Evolutionary conservation across 2,113 vertebrate species (phyloP).

Genomic region (Thamnaconus septentrionalis): DNA sequence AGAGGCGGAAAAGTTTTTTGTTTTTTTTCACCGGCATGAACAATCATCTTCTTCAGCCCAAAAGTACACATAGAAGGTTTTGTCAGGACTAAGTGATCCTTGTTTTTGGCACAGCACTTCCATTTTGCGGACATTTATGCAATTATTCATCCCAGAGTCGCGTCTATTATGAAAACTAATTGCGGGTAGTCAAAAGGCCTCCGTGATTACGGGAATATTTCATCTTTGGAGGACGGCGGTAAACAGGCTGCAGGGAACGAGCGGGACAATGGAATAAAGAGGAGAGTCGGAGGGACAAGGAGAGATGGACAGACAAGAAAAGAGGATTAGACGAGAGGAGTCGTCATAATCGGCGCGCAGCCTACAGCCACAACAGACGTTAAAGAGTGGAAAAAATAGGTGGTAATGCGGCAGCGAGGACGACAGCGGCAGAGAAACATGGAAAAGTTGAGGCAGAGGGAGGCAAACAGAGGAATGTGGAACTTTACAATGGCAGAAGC

Average conservation of each 20-base stretch:
- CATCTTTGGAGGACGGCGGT: constrained; percentile 6
- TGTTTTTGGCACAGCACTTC: background rate
- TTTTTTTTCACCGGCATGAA: too few relatives aligned
- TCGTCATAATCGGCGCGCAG: constrained; percentile 24
- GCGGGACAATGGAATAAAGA: constrained; percentile 9
- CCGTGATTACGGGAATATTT: constrained; percentile 21
- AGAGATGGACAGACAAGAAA: constrained; percentile 24
- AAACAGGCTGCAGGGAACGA: constrained; percentile 9
- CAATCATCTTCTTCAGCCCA: background rate
- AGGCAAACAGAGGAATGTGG: too few relatives aligned
- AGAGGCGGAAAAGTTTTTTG: too few relatives aligned
- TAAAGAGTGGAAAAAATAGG: constrained; percentile 8
- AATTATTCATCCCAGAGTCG: too few relatives aligned
- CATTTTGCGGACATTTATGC: too few relatives aligned
- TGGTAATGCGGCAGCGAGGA: too few relatives aligned
- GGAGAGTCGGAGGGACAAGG: constrained; percentile 7
- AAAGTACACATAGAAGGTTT: background rate
- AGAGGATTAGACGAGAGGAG: constrained; percentile 36
- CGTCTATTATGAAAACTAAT: background rate
- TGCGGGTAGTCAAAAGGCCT: constrained; percentile 21
- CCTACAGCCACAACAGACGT: constrained; percentile 9
- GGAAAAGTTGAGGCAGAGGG: constrained; percentile 2
- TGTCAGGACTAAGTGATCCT: background rate
- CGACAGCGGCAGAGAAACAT: background rate
- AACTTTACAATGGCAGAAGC: too few relatives aligned